Evolutionary conservation across 2,888 invertebrate species (phyloP), one percentile per base, ranked within the genome.

Genomic region (Erpobdella octoculata): DNA sequence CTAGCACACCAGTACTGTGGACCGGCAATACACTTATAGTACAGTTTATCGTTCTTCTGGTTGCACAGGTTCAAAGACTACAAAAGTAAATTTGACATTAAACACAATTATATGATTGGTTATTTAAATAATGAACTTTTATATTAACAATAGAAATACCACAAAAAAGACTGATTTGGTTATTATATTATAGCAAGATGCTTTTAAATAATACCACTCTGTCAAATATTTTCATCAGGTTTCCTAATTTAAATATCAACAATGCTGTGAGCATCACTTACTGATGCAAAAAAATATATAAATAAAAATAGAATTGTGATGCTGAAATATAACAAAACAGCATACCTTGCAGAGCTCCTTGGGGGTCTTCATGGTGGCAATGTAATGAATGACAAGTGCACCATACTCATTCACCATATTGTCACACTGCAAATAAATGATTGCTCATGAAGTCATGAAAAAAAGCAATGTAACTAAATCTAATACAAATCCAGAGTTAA

Each of bases 1-100:
- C 69, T 77, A 21, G 74, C 76, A 74, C 80, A 80, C 79, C 80
- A 80, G 75, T 76, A 79, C 25, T 76, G 53, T 12, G 80, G 80
- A 1, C 80, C 80, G 67, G 74, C 78, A 5, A 78, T 78, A 71
- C 80, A 80, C 70, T 78, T 74, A 31, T 77, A 28, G 31, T 41
- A 25, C 21, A 25, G 8, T 25, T n/a, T 21, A 15, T 25, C 25
- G 28, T 28, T 21, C 9, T n/a, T 6, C 18, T 9, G 2, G 37
- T 9, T 33, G 46, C 67, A 67, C n/a, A 67, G 21, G 28, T 67
- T 21, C 21, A 67, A 4, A 25, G 46, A 41, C 67, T 67, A 53
- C 1, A n/a, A 53, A 12, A 25, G 8, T 21, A 25, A 21, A 53
- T n/a, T 2, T 46, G 2, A n/a, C 12, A 53, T 53, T 4, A 8